Conservation (phyloP, 2,797 vertebrate genomes). For the Odontamblyopus rebecca region DNA sequence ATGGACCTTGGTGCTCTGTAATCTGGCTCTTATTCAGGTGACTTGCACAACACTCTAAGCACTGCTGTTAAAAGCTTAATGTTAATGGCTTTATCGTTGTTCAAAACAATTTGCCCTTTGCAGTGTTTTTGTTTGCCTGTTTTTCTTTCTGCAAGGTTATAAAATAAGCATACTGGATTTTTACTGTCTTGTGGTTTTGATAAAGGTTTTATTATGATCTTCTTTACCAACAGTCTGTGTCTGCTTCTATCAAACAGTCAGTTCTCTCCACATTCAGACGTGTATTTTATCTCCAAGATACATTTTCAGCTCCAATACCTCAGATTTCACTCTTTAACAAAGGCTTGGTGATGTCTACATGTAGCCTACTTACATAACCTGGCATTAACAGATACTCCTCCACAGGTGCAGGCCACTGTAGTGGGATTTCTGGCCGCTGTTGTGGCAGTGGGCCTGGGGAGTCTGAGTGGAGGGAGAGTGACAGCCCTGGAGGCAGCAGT, state of each 20-base stretch:
- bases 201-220: background rate
- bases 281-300: background rate
- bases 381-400: background rate
- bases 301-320: background rate
- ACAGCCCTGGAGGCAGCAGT: slow-evolving; percentile 75
- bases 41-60: slow-evolving; percentile 8
- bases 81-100: background rate
- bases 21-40: slow-evolving; percentile 90
- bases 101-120: too few species aligned
- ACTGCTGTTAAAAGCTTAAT: background rate
- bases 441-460: slow-evolving; percentile 80
- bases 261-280: too few species aligned
- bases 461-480: slow-evolving; percentile 72
- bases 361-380: background rate
- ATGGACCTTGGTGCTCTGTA: slow-evolving; percentile 83
- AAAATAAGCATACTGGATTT: background rate
- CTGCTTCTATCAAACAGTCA: background rate
- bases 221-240: background rate
- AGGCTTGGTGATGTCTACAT: too few species aligned
- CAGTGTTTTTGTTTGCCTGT: too few species aligned
- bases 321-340: too few species aligned
- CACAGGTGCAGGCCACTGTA: slow-evolving; percentile 86
- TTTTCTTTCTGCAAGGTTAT: background rate
- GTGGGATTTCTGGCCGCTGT: slow-evolving; percentile 87
- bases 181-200: background rate